These are phyloP conservation scores for Lithophane ornitopus DNA, from an alignment of 2,888 invertebrate genomes.

Conservation along the genomic window DNA sequence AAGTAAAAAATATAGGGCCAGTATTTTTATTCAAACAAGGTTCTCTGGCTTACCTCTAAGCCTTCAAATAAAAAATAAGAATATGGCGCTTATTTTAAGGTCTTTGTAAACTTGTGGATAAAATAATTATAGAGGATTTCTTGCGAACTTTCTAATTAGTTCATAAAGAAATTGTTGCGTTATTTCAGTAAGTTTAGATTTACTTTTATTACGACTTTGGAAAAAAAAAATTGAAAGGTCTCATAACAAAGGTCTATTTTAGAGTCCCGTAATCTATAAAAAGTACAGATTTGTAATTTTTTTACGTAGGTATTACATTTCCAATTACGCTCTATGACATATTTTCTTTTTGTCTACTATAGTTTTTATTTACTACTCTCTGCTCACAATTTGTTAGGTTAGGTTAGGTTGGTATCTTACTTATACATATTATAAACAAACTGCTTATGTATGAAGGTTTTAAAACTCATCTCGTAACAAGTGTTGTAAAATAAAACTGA, in stretches of 20 bases:
- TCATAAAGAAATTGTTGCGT: neutral
- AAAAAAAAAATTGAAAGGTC: neutral
- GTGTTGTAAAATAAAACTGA: constrained; percentile 28
- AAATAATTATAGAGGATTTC: constrained; percentile 12
- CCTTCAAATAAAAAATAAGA: neutral
- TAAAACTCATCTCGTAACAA: neutral
- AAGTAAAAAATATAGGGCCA: neutral
- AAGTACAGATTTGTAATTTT: neutral
- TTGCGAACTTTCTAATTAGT: neutral
- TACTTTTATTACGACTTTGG: too few relatives aligned
- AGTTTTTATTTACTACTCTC: neutral
- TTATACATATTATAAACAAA: neutral
- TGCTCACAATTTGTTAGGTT: neutral
- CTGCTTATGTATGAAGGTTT: neutral
- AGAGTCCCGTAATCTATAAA: neutral
- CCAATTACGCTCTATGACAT: neutral
- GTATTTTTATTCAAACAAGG: neutral
- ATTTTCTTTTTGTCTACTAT: neutral
- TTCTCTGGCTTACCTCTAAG: neutral
- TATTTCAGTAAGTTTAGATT: neutral
- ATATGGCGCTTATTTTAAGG: constrained; percentile 10
- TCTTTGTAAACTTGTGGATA: constrained; percentile 8
- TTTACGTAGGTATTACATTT: too few relatives aligned
- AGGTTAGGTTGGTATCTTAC: too few relatives aligned
- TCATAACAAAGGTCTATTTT: neutral